Conservation (phyloP, 2,797 vertebrate genomes). For the Lepus townsendii region DNA sequence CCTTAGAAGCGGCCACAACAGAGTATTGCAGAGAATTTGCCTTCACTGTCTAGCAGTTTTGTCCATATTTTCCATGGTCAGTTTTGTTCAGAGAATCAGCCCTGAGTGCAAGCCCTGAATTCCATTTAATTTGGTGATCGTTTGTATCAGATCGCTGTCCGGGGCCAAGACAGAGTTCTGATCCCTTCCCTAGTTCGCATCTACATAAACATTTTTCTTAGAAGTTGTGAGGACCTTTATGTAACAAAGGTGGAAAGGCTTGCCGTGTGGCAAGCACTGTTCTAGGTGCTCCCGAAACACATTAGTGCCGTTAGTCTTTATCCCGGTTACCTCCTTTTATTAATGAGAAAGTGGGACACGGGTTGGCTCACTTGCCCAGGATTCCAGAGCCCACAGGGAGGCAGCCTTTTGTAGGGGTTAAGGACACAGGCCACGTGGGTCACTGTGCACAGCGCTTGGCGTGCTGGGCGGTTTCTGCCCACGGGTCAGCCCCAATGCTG, state of each 20-base stretch:
- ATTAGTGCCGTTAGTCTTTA: constrained; percentile 10
- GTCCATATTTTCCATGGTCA: not conserved
- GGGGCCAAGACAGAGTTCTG: not conserved
- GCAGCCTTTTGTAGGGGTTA: not conserved
- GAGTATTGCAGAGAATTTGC: not conserved
- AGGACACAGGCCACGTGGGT: not conserved
- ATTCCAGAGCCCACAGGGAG: not conserved
- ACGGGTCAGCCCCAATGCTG: not conserved
- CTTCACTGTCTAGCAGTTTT: constrained; percentile 3
- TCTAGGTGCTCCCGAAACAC: constrained; percentile 22
- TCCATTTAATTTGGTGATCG: not conserved
- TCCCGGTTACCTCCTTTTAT: not conserved
- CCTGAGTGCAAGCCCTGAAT: not conserved
- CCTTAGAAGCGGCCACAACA: not conserved
- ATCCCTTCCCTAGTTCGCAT: constrained; percentile 23
- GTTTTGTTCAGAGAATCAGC: constrained; percentile 44
- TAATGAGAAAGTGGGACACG: not conserved
- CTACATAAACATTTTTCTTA: not conserved
- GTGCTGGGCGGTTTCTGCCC: not conserved
- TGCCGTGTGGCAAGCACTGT: not conserved
- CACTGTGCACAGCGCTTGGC: not conserved
- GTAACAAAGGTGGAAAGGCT: not conserved
- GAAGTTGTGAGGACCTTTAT: constrained; percentile 8
- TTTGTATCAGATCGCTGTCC: not conserved
- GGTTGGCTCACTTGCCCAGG: not conserved